Base-by-base conservation (phyloP, 1,140 invertebrate genomes). In the Halyomorpha halys region DNA sequence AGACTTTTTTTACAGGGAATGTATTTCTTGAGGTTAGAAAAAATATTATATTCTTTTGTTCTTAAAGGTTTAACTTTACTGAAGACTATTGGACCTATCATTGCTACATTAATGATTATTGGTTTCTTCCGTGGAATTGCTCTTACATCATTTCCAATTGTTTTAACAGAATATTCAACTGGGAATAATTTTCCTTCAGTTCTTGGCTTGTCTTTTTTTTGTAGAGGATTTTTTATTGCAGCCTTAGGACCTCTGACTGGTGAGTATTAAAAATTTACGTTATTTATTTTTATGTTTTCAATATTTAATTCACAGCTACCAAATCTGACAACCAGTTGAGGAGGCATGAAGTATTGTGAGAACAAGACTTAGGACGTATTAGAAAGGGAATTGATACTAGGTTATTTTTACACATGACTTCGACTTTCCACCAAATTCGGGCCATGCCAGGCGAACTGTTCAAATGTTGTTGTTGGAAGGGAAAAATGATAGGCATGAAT, bases 191-290 rank as follows among this genome's bases (percentile, higher is more conserved):
- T 87, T 66, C 86, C 86, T 0, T 84, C 84, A 25, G 86, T 85
- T 27, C 85, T 86, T 71, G 86, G 86, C 25, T 77, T 87, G 62
- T 85, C 86, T 70, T 84, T 87, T 81, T 85, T 88, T 47, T 83
- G 81, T 65, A 89, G 88, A 71, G 86, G 85, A 27, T 69, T 86
- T 0, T 82, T 85, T 68, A 85, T 87, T 21, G 79, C 86, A 13
- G 69, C 74, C 13, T 78, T 88, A 56, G 86, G 86, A 59, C 86
- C 86, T 14, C 56, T 87, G 65, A 80, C 86, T 70, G 86, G 86
- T 88, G 74, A 77, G 78, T 74, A 53, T 56, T 21, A 3, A 49
- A 49, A 3, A 4, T 49, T 49, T 49, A 30, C 27, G 27, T 3
- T 30, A 4, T 30, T 8, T 8, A 30, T 30, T 4, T 30, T 30